Base-by-base conservation (phyloP, 2,888 invertebrate species). In the Odontothrips loti region DNA sequence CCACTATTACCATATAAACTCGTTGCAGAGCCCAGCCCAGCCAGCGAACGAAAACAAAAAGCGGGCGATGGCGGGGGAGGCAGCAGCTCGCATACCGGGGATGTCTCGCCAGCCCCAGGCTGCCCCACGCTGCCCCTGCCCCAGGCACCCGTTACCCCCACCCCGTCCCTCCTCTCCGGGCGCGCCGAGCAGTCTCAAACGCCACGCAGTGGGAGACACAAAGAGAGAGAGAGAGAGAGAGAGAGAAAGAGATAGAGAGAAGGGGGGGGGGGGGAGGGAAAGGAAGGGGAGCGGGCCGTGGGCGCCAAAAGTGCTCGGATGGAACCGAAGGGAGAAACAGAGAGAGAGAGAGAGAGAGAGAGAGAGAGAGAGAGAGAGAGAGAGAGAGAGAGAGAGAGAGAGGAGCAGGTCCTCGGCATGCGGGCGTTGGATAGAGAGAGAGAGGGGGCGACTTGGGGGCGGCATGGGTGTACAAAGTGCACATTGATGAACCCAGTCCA, bases 181-280 rank as follows among this genome's bases (percentile, higher is more conserved):
- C 68, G 27, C 68, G 68, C 68, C 68, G 27, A 68, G 68, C 68
- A 68, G 68, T 75, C 68, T 75, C 68, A 27, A 75, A 75, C 27
- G 68, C 68, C 68, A 75, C 68, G 27, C 68, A 58, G 58, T 58
- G 58, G 58, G 58, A 20, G 0, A 58, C 20, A n/a, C 58, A 17
- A n/a, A 58, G 58, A 15, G 15, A n/a, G 58, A 51, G 51, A 58
- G 58, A 58, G 58, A n/a, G 15, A n/a, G 58, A 51, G 51, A 20
- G 6, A n/a, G 17, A n/a, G 58, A n/a, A 17, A 15, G 58, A n/a
- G 58, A n/a, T 11, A n/a, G 58, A n/a, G 58, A 4, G 20, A 58
- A 17, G n/a, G 17, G 58, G 17, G 20, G 20, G 58, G 6, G 51
- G 12, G 51, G 51, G 51, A 15, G 51, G 58, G 58, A 58, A 10